Evolutionary conservation across 1,140 invertebrate species (phyloP), one percentile per base, ranked within the genome.

Genomic region (Galendromus occidentalis): DNA sequence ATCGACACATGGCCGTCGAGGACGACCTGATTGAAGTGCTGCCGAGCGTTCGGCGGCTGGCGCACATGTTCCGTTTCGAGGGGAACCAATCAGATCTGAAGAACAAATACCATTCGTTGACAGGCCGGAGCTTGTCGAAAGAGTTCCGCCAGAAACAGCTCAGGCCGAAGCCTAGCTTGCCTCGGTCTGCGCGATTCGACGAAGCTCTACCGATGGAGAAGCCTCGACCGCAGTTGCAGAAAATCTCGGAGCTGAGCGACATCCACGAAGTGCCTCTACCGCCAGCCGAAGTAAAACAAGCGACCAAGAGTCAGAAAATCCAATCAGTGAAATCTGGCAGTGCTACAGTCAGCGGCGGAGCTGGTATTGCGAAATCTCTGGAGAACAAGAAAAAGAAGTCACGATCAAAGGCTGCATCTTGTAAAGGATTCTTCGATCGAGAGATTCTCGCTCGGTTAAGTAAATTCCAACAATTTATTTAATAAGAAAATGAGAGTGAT

Each of bases 381-480:
- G 51, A 33, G 14, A 59, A 22, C 25, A 59, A 59, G 51, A 59
- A 59, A 22, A 59, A 59, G 9, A 59, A 59, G 51, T 33, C 25
- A 22, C 51, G 51, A 17, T 59, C 51, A n/a, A 59, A 59, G 22
- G 25, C 51, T 25, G 25, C 25, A 25, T 29, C 25, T 33, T 29
- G 33, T 29, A 59, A 59, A 25, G 51, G 51, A 18, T 59, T 59
- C 33, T 59, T 59, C 22, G 51, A 59, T 22, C 14, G 51, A 59
- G 51, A 59, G 51, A 59, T 59, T 59, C 20, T 59, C 14, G 51
- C 51, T 17, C 51, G 51, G 14, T 33, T 59, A 17, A 59, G 51
- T 33, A 59, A 59, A 33, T 59, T 59, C 25, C 51, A 59, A 25
- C 51, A 59, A 33, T 59, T 18, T 59, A 59, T 59, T 59, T 59